These are phyloP conservation scores for Drosophila pseudoobscura DNA, from an alignment of 1,140 invertebrate species.

Conservation along the genomic window DNA sequence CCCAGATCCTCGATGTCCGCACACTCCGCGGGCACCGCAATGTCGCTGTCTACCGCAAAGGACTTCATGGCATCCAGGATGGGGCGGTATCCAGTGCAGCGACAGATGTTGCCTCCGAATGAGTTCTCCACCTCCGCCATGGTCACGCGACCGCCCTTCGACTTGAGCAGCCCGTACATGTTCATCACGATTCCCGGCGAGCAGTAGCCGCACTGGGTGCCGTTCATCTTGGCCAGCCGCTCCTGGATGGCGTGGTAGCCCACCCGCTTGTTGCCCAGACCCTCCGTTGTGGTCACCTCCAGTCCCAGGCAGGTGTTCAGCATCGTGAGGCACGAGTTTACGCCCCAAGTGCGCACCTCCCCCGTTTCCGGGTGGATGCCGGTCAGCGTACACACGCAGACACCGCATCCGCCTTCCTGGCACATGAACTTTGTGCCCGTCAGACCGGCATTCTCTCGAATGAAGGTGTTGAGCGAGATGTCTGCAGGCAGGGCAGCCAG, in stretches of 20 bases:
- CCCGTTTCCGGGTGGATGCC: conserved; percentile 84
- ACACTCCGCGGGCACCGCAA: conserved; percentile 85
- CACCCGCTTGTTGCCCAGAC: conserved; percentile 87
- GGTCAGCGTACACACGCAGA: conserved; percentile 88
- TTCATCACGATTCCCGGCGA: conserved; percentile 94
- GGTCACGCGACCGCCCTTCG: conserved; percentile 85
- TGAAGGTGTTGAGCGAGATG: conserved; percentile 88
- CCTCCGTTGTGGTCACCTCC: conserved; percentile 91
- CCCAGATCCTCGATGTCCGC: conserved; percentile 73
- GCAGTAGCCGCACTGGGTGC: conserved; percentile 93
- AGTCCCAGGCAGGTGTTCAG: conserved; percentile 89
- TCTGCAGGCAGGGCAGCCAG: conserved; percentile 72
- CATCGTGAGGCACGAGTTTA: conserved; percentile 90
- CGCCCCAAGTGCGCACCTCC: conserved; percentile 85
- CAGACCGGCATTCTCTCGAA: conserved; percentile 87
- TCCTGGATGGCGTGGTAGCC: conserved; percentile 90
- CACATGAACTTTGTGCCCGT: conserved; percentile 93
- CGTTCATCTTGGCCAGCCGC: conserved; percentile 88
- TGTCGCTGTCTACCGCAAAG: conserved; percentile 88
- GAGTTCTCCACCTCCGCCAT: conserved; percentile 90
- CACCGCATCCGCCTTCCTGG: conserved; percentile 92
- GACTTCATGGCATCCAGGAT: conserved; percentile 93
- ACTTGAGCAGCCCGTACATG: conserved; percentile 88
- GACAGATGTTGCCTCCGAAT: conserved; percentile 92
- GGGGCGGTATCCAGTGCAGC: conserved; percentile 94